Percentiles rank a stretch among this genome's conserved stretches.
These are phyloP conservation scores for Scyliorhinus canicula DNA, from an alignment of 2,797 vertebrate species.

Conservation along the genomic window DNA sequence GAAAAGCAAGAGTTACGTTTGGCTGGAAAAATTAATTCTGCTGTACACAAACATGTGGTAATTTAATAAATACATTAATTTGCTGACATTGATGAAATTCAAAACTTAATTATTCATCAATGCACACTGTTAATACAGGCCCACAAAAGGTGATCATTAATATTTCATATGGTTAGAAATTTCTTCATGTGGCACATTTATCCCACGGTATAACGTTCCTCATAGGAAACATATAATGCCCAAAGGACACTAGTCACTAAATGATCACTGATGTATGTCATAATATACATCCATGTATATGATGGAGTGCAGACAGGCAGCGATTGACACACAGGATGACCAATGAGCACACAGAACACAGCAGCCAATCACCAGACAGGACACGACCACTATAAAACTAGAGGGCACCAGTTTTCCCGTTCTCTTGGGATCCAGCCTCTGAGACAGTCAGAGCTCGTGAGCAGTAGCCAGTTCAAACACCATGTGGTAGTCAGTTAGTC, in stretches of 20 bases:
- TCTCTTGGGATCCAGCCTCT: no score
- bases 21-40: background rate
- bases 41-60: background rate
- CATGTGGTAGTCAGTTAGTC: no score
- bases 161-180: background rate
- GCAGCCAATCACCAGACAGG: no score
- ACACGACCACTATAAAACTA: no score
- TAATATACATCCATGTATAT: no score
- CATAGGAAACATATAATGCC: background rate
- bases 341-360: no score
- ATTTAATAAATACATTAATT: background rate
- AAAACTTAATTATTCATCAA: background rate
- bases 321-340: no score
- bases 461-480: no score
- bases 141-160: background rate
- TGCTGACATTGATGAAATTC: background rate
- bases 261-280: background rate
- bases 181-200: background rate
- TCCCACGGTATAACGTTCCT: background rate
- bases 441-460: no score
- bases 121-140: background rate
- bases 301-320: no score
- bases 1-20: background rate
- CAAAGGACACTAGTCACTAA: background rate
- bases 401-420: no score